phyloP scores from a whole-genome alignment of 2,113 vertebrate species.

The Kryptolebias marmoratus region DNA sequence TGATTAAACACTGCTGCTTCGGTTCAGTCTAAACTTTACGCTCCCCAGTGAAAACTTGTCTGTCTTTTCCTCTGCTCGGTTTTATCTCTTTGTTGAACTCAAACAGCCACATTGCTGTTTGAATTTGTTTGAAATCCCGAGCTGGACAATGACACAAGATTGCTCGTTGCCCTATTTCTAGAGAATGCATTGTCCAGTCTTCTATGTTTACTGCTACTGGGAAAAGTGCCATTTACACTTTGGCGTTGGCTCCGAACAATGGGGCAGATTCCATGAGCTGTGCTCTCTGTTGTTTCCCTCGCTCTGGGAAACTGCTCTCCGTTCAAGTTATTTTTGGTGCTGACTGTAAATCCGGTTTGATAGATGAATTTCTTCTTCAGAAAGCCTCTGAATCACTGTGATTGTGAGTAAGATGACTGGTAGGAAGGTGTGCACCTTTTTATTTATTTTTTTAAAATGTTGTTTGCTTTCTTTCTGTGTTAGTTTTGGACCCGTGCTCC shows the following conservation, averaged over 20 bases:
- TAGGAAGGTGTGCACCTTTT: conserved; percentile 13
- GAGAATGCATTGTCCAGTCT: conserved; percentile 65
- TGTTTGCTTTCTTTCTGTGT: conserved; percentile 8
- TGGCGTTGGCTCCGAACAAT: conserved; percentile 72
- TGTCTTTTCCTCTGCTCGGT: conserved; percentile 16
- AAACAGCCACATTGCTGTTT: conserved; percentile 32
- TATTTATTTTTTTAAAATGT: not conserved
- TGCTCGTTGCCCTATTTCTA: conserved; percentile 63
- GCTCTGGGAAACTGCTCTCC: conserved; percentile 60
- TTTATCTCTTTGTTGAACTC: conserved; percentile 52
- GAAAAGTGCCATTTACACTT: conserved; percentile 74
- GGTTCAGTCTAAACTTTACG: conserved; percentile 23
- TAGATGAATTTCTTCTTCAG: conserved; percentile 50
- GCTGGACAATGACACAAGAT: conserved; percentile 63
- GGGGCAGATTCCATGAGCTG: conserved; percentile 74
- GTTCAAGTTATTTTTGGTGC: conserved; percentile 67
- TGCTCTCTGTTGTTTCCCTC: conserved; percentile 71
- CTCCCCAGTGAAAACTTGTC: conserved; percentile 29
- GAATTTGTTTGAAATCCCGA: conserved; percentile 58
- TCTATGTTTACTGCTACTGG: conserved; percentile 69
- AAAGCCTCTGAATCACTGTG: conserved; percentile 27
- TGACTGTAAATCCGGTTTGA: conserved; percentile 55
- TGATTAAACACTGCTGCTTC: conserved; percentile 29
- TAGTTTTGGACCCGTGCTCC: conserved; percentile 26
- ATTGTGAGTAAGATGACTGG: conserved; percentile 18